These are phyloP conservation scores for Albula goreensis DNA, from an alignment of 2,113 vertebrate genomes.

Conservation along the genomic window DNA sequence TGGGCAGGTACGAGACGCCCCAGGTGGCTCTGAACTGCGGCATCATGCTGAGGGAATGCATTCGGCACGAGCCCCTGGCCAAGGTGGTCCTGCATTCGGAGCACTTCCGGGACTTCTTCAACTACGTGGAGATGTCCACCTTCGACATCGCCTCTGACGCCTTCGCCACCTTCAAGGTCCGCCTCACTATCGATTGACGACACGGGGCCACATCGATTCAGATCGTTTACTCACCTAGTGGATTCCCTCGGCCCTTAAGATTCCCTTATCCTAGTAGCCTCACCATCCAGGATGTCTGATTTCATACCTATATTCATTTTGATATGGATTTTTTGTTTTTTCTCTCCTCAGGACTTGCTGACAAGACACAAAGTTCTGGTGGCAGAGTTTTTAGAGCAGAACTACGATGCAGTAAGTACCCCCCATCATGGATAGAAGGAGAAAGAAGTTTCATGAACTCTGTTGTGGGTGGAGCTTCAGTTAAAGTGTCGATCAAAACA, in stretches of 20 bases:
- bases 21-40: conserved; percentile 92
- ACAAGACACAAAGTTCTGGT: conserved; percentile 93
- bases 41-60: conserved; percentile 95
- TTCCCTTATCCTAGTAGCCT: no score
- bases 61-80: conserved; percentile 93
- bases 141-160: conserved; percentile 98
- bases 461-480: background rate
- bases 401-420: conserved; percentile 87
- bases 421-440: no score
- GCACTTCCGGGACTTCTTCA: conserved; percentile 89
- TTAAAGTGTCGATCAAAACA: no score
- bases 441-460: background rate
- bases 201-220: no score
- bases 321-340: conserved; percentile 17
- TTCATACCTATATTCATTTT: no score
- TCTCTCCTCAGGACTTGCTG: conserved; percentile 80
- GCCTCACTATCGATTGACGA: no score
- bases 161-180: conserved; percentile 96
- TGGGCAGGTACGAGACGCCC: conserved; percentile 85
- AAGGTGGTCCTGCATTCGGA: conserved; percentile 87
- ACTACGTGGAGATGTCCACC: conserved; percentile 95
- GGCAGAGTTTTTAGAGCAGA: conserved; percentile 89
- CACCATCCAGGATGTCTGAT: no score
- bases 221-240: no score
- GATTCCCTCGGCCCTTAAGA: no score